Base-by-base conservation (phyloP, 2,888 invertebrate species). In the Lathronympha strigana region DNA sequence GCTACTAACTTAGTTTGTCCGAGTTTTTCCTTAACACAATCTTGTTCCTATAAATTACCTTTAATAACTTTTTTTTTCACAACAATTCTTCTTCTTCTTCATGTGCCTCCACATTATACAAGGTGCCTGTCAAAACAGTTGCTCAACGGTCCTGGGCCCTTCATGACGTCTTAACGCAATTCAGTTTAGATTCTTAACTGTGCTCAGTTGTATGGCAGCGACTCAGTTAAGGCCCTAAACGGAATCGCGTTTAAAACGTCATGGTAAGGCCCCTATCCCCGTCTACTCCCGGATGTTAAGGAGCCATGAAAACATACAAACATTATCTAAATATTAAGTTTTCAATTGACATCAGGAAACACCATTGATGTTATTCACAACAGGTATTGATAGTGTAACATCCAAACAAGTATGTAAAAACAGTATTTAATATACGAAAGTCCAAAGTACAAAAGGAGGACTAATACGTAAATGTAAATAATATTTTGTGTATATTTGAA, bases 401-500 rank as follows among this genome's bases (percentile, higher is more conserved):
- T 38, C 23, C 31, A 53, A 17, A 8, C 40, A 43, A 40, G 13
- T 9, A n/a, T 15, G 11, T n/a, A 43, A 13, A 25, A 4, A 28
- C 15, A 13, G n/a, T 8, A 17, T 6, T 13, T 9, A 54, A 54
- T 25, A 33, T 25, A 28, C 43, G n/a, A 15, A 47, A 31, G 58
- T 58, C n/a, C 55, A 40, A 40, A 55, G 55, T 57, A 45, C 43
- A 57, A 57, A 36, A 51, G 13, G 17, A 33, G 21, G 33, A 51
- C 33, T 21, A 25, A 55, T 6, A 28, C 13, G 4, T 17, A 50
- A 15, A 17, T 43, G 53, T 66, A 60, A 60, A 36, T 50, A 61
- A 50, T 25, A 36, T 49, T 17, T 15, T 57, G 19, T 58, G 31
- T 58, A 25, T 47, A 53, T 60, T 61, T 66, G 54, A 54, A 49